Evolutionary conservation across 2,888 invertebrate genomes (phyloP).

Genomic region (Hypena proboscidalis): DNA sequence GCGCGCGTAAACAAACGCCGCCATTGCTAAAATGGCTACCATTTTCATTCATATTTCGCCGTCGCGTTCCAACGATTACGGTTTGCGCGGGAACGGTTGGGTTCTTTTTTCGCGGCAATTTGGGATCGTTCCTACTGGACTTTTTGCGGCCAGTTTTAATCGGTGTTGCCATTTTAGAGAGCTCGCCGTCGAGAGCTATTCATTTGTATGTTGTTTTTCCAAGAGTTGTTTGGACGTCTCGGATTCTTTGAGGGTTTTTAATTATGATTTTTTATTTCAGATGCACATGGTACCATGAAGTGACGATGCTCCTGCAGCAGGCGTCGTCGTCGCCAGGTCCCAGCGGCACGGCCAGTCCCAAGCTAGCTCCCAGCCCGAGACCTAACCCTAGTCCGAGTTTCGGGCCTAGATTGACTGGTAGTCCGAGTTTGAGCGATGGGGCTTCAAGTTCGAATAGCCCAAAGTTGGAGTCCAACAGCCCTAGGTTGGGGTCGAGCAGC

Average conservation of each 20-base stretch:
- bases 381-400: conserved; percentile 53
- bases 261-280: conserved; percentile 56
- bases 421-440: conserved; percentile 55
- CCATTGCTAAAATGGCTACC: conserved; percentile 61
- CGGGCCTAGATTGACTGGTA: conserved; percentile 58
- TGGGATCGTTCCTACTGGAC: conserved; percentile 63
- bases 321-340: conserved; percentile 79
- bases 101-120: conserved; percentile 74
- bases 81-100: conserved; percentile 59
- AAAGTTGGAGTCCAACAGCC: conserved; percentile 51
- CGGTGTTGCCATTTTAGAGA: conserved; percentile 74
- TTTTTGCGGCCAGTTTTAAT: conserved; percentile 79
- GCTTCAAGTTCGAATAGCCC: conserved; percentile 57
- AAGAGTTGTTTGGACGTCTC: conserved; percentile 41
- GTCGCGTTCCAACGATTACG: conserved; percentile 68
- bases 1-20: conserved; percentile 62
- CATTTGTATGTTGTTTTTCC: conserved; percentile 58
- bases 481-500: conserved; percentile 65
- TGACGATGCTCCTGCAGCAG: conserved; percentile 83
- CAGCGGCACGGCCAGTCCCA: conserved; percentile 81
- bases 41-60: conserved; percentile 71
- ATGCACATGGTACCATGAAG: conserved; percentile 72
- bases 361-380: conserved; percentile 64
- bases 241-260: conserved; percentile 25
- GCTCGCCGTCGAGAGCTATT: conserved; percentile 52